These are phyloP conservation scores for Tiaroga cobitis DNA, from an alignment of 2,797 vertebrate genomes.

Conservation along the genomic window DNA sequence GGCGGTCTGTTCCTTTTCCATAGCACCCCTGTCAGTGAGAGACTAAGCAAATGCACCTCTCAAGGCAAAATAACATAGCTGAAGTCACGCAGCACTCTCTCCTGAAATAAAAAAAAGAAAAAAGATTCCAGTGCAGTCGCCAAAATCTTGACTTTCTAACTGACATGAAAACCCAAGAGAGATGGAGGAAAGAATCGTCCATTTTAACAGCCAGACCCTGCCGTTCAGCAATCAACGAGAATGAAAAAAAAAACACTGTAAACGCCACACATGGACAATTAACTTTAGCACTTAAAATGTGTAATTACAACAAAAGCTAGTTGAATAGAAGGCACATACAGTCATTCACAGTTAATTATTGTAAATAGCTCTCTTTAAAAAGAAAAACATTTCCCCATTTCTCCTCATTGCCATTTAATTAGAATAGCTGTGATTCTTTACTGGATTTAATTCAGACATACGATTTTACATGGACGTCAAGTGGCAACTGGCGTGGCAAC, in stretches of 20 bases:
- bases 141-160: slow-evolving; percentile 35
- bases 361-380: slow-evolving; percentile 43
- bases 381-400: slow-evolving; percentile 21
- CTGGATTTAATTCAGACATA: background rate
- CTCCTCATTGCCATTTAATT: slow-evolving; percentile 35
- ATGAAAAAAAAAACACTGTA: slow-evolving; percentile 56
- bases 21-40: slow-evolving; percentile 46
- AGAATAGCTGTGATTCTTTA: slow-evolving; percentile 15
- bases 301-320: slow-evolving; percentile 48
- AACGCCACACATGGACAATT: slow-evolving; percentile 51
- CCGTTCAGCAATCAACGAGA: slow-evolving; percentile 37
- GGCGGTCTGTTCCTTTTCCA: slow-evolving; percentile 62
- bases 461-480: background rate
- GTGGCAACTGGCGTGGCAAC: background rate
- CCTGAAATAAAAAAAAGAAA: slow-evolving; percentile 8
- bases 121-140: slow-evolving; percentile 28
- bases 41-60: slow-evolving; percentile 40
- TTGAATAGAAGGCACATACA: slow-evolving; percentile 40
- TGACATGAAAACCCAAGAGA: slow-evolving; percentile 22
- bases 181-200: slow-evolving; percentile 44
- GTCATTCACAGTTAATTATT: slow-evolving; percentile 40
- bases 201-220: slow-evolving; percentile 36
- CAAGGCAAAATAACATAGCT: slow-evolving; percentile 49
- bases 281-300: slow-evolving; percentile 48
- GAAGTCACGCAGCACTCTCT: slow-evolving; percentile 43